Conservation (phyloP, 1,140 invertebrate genomes). For the Ceratoteleas bidentatus region DNA sequence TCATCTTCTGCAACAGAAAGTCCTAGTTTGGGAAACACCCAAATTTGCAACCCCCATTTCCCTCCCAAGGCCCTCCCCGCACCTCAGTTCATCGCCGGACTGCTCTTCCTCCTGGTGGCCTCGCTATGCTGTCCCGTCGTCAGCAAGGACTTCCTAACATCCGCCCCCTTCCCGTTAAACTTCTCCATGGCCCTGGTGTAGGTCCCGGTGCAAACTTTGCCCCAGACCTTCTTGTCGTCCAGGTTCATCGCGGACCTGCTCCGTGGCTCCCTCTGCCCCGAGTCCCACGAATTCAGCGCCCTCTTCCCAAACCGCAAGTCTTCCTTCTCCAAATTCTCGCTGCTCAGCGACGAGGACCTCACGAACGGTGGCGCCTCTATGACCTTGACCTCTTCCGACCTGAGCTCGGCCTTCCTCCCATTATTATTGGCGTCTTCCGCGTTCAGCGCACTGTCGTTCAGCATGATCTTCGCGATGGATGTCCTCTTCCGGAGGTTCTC, state of each 20-base stretch:
- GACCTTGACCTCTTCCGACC: slow-evolving; percentile 53
- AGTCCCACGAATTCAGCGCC: slow-evolving; percentile 55
- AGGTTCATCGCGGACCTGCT: slow-evolving; percentile 57
- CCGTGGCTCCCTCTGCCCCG: slow-evolving; percentile 24
- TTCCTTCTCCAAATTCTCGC: slow-evolving; percentile 72
- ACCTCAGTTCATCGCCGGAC: slow-evolving; percentile 75
- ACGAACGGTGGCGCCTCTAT: slow-evolving; percentile 69
- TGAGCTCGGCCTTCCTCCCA: slow-evolving; percentile 1
- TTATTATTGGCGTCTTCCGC: slow-evolving; percentile 67
- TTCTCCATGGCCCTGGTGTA: slow-evolving; percentile 81
- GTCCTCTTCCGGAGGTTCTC: slow-evolving; percentile 77
- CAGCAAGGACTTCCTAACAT: slow-evolving; percentile 61
- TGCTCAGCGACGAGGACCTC: slow-evolving; percentile 74
- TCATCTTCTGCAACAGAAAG: not conserved
- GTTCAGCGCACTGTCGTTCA: slow-evolving; percentile 72
- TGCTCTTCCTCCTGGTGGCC: slow-evolving; percentile 76
- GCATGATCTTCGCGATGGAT: slow-evolving; percentile 75
- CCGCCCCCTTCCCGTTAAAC: slow-evolving; percentile 73
- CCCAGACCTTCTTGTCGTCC: slow-evolving; percentile 74
- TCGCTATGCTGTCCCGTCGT: slow-evolving; percentile 64
- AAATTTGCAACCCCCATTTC: no score
- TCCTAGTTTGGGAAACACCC: no score
- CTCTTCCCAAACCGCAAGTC: slow-evolving; percentile 54
- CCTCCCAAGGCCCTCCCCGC: no score
- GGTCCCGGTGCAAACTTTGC: slow-evolving; percentile 80